Conservation (phyloP, 2,797 vertebrate species). For the Ibycter americanus region DNA sequence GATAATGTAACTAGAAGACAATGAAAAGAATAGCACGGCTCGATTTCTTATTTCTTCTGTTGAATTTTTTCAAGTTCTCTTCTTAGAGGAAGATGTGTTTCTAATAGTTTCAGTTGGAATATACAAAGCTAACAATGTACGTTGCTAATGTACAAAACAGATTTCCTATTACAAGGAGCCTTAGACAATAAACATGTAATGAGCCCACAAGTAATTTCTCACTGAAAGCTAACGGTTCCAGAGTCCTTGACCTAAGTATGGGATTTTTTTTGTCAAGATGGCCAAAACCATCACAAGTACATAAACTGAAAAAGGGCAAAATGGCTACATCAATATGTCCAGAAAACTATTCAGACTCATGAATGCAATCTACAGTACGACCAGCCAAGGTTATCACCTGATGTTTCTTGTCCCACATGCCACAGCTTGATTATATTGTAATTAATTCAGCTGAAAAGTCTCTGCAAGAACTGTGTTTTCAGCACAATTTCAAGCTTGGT, state of each 20-base stretch:
- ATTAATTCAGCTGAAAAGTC: constrained; percentile 58
- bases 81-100: background rate
- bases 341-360: constrained; percentile 26
- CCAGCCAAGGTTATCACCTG: constrained; percentile 55
- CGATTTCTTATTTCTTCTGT: constrained; percentile 33
- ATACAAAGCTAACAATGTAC: constrained; percentile 31
- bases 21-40: background rate
- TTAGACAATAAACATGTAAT: constrained; percentile 41
- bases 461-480: constrained; percentile 35
- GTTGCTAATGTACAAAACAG: constrained; percentile 36
- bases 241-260: constrained; percentile 9
- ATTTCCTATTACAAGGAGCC: constrained; percentile 21
- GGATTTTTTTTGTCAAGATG: background rate
- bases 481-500: constrained; percentile 55
- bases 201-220: constrained; percentile 34
- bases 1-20: background rate
- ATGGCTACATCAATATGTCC: background rate
- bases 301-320: background rate
- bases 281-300: background rate
- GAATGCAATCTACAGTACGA: constrained; percentile 41
- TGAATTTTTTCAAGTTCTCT: constrained; percentile 5
- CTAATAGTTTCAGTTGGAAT: constrained; percentile 33
- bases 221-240: background rate
- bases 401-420: constrained; percentile 46
- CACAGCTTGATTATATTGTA: constrained; percentile 41